phyloP scores from a whole-genome alignment of 2,113 vertebrate genomes.

The Papio anubis region DNA sequence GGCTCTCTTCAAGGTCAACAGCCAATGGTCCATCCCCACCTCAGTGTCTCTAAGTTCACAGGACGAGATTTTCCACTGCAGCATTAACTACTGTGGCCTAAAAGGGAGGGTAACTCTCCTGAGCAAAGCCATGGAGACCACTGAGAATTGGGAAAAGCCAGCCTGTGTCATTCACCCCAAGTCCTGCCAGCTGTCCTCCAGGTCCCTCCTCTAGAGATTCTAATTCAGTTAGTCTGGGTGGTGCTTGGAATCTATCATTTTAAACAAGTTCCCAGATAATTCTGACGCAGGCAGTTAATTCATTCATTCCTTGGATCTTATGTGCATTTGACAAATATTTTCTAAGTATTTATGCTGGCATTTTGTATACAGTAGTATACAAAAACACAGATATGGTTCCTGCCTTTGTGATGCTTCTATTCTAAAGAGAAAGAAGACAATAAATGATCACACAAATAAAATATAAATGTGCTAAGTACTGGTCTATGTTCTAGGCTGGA shows the following conservation, averaged over 20 bases:
- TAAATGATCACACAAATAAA: slow-evolving; percentile 5
- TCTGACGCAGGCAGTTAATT: not conserved
- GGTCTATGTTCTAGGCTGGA: not conserved
- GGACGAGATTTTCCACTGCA: not conserved
- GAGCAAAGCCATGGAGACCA: not conserved
- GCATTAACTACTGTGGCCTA: not conserved
- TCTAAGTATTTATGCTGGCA: not conserved
- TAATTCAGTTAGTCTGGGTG: not conserved
- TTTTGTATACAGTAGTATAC: not conserved
- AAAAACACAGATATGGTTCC: not conserved
- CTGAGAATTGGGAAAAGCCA: not conserved
- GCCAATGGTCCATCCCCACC: not conserved
- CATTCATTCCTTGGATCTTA: not conserved
- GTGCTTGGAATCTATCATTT: not conserved
- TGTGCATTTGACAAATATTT: not conserved
- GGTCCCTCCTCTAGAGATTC: not conserved
- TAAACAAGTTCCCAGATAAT: not conserved
- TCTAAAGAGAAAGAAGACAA: not conserved
- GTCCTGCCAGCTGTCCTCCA: not conserved
- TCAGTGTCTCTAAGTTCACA: not conserved
- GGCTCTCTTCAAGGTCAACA: not conserved
- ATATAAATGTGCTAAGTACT: not conserved
- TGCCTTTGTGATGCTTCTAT: not conserved
- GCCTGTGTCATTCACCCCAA: not conserved
- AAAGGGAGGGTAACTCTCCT: not conserved